These are phyloP conservation scores for Erebia ligea DNA, from an alignment of 2,888 invertebrate genomes.

Conservation along the genomic window DNA sequence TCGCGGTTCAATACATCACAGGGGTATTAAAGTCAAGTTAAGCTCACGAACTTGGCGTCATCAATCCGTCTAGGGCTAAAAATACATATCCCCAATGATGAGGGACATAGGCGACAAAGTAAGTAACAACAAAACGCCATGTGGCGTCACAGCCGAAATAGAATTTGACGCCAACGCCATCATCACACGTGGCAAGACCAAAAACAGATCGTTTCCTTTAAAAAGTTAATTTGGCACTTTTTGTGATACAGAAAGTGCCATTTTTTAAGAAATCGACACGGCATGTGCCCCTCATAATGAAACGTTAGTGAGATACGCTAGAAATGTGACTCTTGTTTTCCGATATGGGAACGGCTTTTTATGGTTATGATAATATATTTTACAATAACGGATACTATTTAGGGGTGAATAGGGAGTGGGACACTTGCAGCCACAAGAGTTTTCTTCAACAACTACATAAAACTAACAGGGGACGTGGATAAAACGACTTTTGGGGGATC, in stretches of 20 bases:
- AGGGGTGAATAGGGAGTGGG: slow-evolving; percentile 2
- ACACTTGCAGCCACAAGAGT: slow-evolving; percentile 15
- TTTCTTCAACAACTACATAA: too few species aligned
- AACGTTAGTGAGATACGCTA: slow-evolving; percentile 63
- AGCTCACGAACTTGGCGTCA: slow-evolving; percentile 64
- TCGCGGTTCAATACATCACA: slow-evolving; percentile 34
- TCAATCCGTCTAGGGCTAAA: slow-evolving; percentile 67
- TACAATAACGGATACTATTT: slow-evolving; percentile 31
- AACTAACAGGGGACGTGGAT: too few species aligned
- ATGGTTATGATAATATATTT: slow-evolving; percentile 39
- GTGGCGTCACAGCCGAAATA: slow-evolving; percentile 70
- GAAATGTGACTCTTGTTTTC: slow-evolving; percentile 76
- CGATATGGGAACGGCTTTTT: slow-evolving; percentile 56
- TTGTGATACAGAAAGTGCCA: slow-evolving; percentile 74
- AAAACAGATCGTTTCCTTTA: slow-evolving; percentile 83
- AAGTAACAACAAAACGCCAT: slow-evolving; percentile 73
- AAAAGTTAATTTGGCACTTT: slow-evolving; percentile 81
- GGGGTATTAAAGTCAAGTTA: slow-evolving; percentile 72
- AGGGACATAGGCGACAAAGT: slow-evolving; percentile 77
- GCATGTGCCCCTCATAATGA: slow-evolving; percentile 77
- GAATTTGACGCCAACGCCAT: slow-evolving; percentile 62
- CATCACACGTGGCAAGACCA: slow-evolving; percentile 78
- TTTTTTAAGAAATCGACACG: slow-evolving; percentile 71
- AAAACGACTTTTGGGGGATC: too few species aligned
- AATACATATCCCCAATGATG: slow-evolving; percentile 73